These are phyloP conservation scores for Cepphus grylle DNA, from an alignment of 2,113 vertebrate species.

Conservation along the genomic window DNA sequence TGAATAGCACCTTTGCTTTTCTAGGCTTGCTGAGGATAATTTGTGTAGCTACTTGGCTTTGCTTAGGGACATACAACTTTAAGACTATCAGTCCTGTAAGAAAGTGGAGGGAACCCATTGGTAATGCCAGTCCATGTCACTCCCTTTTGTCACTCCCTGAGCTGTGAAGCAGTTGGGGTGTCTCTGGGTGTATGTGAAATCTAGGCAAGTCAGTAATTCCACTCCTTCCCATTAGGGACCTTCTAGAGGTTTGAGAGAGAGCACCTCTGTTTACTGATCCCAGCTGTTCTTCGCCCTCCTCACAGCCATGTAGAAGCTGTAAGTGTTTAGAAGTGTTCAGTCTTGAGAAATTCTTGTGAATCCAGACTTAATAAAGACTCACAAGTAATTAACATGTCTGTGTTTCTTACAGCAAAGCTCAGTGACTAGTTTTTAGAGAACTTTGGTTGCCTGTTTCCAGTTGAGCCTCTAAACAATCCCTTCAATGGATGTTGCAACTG, in stretches of 20 bases:
- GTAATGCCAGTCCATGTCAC: fast-evolving
- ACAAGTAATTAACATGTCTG: neutral
- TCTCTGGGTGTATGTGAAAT: neutral
- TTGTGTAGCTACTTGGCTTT: neutral
- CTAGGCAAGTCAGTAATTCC: neutral
- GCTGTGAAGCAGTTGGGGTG: fast-evolving
- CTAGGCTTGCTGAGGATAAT: neutral
- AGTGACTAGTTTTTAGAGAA: neutral
- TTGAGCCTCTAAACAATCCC: neutral
- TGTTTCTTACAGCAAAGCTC: neutral
- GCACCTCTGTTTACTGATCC: neutral
- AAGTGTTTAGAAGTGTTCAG: neutral
- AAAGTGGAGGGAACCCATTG: neutral
- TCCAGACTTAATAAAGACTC: neutral
- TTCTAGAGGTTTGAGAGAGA: neutral
- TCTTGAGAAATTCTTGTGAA: neutral
- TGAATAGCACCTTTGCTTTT: neutral
- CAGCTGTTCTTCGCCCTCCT: neutral
- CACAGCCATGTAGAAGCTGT: neutral
- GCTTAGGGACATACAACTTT: neutral
- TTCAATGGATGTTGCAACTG: neutral
- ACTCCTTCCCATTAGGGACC: neutral
- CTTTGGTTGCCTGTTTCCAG: neutral
- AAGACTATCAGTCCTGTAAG: neutral
- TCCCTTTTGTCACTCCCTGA: neutral